phyloP scores from a whole-genome alignment of 2,113 vertebrate genomes.

The Hucho hucho region DNA sequence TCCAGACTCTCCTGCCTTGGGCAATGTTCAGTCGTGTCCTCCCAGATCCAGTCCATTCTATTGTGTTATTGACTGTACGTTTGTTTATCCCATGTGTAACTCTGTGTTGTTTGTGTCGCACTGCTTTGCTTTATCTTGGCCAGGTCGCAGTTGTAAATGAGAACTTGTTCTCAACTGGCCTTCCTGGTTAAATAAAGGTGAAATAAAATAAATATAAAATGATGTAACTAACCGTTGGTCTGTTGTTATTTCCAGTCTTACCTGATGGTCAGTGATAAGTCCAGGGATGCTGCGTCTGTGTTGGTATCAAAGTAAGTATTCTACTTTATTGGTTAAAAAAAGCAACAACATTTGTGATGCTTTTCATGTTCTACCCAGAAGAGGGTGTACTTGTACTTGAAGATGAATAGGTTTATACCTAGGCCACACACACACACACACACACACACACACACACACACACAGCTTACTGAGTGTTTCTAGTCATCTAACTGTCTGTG shows the following conservation, averaged over 20 bases:
- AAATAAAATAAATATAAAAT: no score
- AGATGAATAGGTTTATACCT: background rate
- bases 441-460: background rate
- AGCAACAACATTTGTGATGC: background rate
- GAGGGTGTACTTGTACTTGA: slow-evolving; percentile 39
- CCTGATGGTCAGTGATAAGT: slow-evolving; percentile 84
- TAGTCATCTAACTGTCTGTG: background rate
- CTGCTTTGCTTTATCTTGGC: no score
- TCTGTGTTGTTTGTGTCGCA: no score
- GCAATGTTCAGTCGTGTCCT: background rate
- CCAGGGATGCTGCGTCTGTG: slow-evolving; percentile 87
- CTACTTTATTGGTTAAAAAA: background rate
- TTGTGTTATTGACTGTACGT: no score
- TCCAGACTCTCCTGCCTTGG: background rate
- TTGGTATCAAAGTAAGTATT: slow-evolving; percentile 93
- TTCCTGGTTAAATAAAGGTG: no score
- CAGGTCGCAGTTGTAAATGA: no score
- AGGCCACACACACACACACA: background rate
- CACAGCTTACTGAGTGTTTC: background rate
- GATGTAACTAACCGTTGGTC: slow-evolving; percentile 12
- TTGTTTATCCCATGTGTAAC: no score
- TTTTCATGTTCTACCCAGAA: slow-evolving; percentile 34
- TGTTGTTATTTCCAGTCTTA: slow-evolving; percentile 78
- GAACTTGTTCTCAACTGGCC: no score
- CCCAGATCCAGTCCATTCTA: background rate